Base-by-base conservation (phyloP, 2,888 invertebrate genomes). In the Ormyrus pomaceus region DNA sequence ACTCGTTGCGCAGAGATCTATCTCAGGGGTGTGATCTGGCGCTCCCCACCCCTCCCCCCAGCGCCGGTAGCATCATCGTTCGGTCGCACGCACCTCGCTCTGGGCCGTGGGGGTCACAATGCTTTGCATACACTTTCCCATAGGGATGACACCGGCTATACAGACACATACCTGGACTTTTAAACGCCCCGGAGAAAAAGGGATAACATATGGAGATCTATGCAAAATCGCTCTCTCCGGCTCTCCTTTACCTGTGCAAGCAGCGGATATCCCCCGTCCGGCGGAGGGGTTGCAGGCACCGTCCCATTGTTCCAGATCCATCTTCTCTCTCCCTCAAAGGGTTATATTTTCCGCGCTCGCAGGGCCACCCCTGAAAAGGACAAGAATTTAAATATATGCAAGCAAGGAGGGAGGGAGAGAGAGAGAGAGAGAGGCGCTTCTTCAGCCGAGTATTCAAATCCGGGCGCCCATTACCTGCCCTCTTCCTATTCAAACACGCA, bases 121-220 rank as follows among this genome's bases (percentile, higher is more conserved):
- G 88, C 87, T 90, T 90, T 90, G 90, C 90, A 90, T 90, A 90
- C 83, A 89, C 86, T 90, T 90, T 90, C 90, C 90, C 90, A 90
- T 89, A 89, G 89, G 90, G 90, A 90, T 90, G 90, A 90, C 90
- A 90, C 90, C 88, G 87, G 83, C 82, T 80, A 81, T 59, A 86
- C 82, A 73, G 58, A 75, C 50, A 84, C 84, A 85, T 90, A 90
- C 90, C 90, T 90, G 89, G 88, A 89, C 88, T 88, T 89, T 89
- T 88, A 89, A 90, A 88, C 85, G 87, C 84, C 83, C 83, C 83
- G 72, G 73, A 79, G 80, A 82, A 78, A 84, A 86, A 87, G 86
- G 84, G 87, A 86, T 87, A 88, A 90, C 89, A 85, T 90, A 90
- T 90, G 90, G 89, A 90, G 89, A 90, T 90, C 85, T 90, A 90